Base-by-base conservation (phyloP, 2,113 vertebrate genomes). In the Amazona guildingii region DNA sequence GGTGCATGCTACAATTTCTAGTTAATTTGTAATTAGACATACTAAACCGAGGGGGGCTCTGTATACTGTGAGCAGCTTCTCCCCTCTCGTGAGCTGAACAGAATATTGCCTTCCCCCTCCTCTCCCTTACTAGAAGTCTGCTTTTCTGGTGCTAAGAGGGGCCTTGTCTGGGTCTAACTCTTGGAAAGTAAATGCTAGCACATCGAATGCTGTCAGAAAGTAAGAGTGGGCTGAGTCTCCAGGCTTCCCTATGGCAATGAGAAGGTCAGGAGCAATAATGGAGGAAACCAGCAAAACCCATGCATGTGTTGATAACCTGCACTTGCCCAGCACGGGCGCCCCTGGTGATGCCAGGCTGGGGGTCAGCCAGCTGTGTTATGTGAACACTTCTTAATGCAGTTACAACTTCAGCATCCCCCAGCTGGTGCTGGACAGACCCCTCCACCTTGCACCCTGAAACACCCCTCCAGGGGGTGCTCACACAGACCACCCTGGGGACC, bases 401-500 rank as follows among this genome's bases (percentile, higher is more conserved):
- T 39, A 33, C 10, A 49, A 11, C 28, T 69, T 49, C 35, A 68
- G 92, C 48, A 59, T 69, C 49, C 8, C 17, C 19, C 10, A 8
- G 8, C 80, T n/a, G 18, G 43, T n/a, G 33, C 43, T 2, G 1
- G 15, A 11, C 62, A 69, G 33, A 59, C 4, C n/a, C 59, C 64
- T 33, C 15, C 46, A 29, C 57, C 64, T 72, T 0, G 2, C 62
- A 9, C 46, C 74, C 63, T 19, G 0, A n/a, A 81, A 70, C 51
- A n/a, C 27, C 27, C 7, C 7, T 0, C 43, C n/a, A 10, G 33
- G 54, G 28, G 18, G 10, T 54, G 9, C n/a, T 25, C 7, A 0
- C 0, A 2, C n/a, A 68, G 73, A 23, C 12, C 7, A 29, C 16
- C 8, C 8, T 0, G 0, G 5, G 39, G 13, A 69, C 21, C 8